Base-by-base conservation (phyloP, 2,888 invertebrate genomes). In the Leucozona laternaria region DNA sequence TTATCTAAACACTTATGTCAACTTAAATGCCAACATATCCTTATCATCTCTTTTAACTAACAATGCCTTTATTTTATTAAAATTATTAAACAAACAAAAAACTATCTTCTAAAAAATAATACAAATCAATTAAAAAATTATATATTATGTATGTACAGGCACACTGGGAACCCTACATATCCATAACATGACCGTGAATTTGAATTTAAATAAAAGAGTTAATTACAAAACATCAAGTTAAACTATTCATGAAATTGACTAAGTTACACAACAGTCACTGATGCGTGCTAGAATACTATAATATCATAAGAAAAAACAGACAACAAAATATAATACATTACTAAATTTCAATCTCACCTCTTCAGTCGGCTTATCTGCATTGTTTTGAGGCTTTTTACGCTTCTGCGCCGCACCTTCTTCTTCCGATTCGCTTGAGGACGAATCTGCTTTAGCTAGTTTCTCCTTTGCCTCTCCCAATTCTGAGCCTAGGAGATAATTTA, bases 381-480 rank as follows among this genome's bases (percentile, higher is more conserved):
- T 91, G 48, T 91, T 91, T n/a, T 91, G 90, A 60, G 91, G 90
- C 79, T 93, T 93, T 84, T 93, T 93, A 55, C 93, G 91, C 81
- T 94, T 94, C 58, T 94, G 91, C 8, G 90, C 88, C 15, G 89
- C 94, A 37, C 88, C 94, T 85, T 96, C 96, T 60, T 96, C 97
- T 87, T 97, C 97, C 0, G 96, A 96, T 79, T 97, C 97, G 20
- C 96, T 96, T 64, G 96, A 96, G 89, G 96, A 96, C 31, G 96
- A 96, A 90, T 97, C 97, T 7, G 96, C 97, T 88, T 96, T 94
- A 15, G 97, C 96, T 25, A 98, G 93, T 89, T 97, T 97, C 90
- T 98, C 98, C 88, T 97, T 94, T 0, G 98, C 97, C 79, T 97
- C 97, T 72, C 95, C 94, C 55, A 98, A 93, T 91, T 98, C 98